Evolutionary conservation across 2,113 vertebrate genomes (phyloP), one percentile per base, ranked within the genome.

Genomic region (Lagopus leucura): DNA sequence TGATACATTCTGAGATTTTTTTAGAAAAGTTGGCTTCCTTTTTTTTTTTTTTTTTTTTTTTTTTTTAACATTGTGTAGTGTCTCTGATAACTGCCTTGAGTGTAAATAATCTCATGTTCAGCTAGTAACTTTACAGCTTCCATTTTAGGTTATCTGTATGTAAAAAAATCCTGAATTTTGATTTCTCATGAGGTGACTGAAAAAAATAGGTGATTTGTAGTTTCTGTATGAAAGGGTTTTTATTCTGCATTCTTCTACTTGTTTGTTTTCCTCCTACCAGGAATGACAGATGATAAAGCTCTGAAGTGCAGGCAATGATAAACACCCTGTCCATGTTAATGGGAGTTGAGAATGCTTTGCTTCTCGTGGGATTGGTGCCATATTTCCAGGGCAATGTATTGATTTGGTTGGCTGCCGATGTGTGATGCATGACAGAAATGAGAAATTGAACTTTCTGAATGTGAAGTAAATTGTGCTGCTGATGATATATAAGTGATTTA

Each of bases 381-480:
- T 45, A 81, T 92, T 81, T 64, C 78, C 64, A 88, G 82, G 38
- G 67, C 67, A 80, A 32, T 67, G 42, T 89, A 89, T 94, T 77
- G 92, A 94, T 93, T 92, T 80, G 60, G 36, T 89, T 92, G 89
- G 50, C 91, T 95, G 89, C 69, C 2, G 52, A 16, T 61, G 79
- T 88, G 85, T 88, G 93, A 86, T 66, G 82, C 69, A 13, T 77
- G 91, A 24, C 85, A 94, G 82, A 88, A 92, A 89, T 77, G 82
- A 94, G 93, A 83, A 94, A 92, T 34, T 27, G 94, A 88, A 83
- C 91, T 88, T 95, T 81, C 52, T 83, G 85, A 74, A 88, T 21
- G 40, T 82, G 72, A 65, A 95, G 52, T 81, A 89, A 88, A 92
- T 95, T 1, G 0, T 92, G 85, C 82, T 88, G 72, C 1, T 93